phyloP scores from a whole-genome alignment of 2,888 invertebrate species.

The Hylaea fasciaria region DNA sequence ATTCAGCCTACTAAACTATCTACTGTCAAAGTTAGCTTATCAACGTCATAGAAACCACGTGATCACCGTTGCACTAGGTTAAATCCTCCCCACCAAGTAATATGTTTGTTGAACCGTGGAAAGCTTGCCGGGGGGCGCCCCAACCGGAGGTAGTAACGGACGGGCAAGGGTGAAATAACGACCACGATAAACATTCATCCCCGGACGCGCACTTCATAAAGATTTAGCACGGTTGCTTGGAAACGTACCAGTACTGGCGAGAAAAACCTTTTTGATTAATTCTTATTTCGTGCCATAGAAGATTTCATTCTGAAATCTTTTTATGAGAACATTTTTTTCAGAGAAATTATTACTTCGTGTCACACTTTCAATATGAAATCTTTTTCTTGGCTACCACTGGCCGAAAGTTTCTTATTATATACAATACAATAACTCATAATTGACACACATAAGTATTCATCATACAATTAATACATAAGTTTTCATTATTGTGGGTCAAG shows the following conservation, averaged over 20 bases:
- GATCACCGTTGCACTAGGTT: background rate
- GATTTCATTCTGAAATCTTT: too few species aligned
- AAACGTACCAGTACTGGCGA: background rate
- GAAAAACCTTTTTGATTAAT: background rate
- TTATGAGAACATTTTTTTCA: too few species aligned
- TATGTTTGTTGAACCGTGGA: slow-evolving; percentile 20
- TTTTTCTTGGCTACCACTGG: too few species aligned
- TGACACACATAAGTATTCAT: too few species aligned
- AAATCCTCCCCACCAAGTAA: slow-evolving; percentile 6
- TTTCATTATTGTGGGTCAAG: too few species aligned
- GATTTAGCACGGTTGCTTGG: slow-evolving; percentile 11
- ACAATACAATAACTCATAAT: too few species aligned
- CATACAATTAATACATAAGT: too few species aligned
- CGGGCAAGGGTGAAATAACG: slow-evolving; percentile 32
- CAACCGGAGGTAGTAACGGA: slow-evolving; percentile 18
- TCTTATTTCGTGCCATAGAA: background rate
- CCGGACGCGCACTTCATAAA: slow-evolving; percentile 29
- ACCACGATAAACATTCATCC: slow-evolving; percentile 27
- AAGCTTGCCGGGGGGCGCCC: slow-evolving; percentile 2
- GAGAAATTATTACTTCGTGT: background rate
- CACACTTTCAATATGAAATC: too few species aligned
- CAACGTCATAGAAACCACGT: background rate
- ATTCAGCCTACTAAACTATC: too few species aligned
- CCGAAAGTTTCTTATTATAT: too few species aligned
- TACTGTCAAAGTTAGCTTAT: background rate